phyloP scores from a whole-genome alignment of 35 echinoderm and acorn worm species.

The Lytechinus variegatus region DNA sequence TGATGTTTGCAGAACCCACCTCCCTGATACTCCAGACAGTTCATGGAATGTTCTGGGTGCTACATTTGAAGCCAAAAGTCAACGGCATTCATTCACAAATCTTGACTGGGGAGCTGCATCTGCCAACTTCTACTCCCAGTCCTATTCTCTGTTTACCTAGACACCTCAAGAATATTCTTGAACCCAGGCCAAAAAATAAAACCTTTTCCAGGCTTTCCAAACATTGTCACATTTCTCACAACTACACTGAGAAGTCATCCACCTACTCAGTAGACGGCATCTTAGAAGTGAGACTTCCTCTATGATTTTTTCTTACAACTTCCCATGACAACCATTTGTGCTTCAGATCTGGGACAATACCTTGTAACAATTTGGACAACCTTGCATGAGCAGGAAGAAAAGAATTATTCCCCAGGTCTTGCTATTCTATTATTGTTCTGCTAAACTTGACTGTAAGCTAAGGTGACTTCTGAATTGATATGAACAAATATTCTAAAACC shows the following conservation, averaged over 20 bases:
- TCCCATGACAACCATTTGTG: neutral
- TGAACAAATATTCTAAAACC: neutral
- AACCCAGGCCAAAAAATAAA: neutral
- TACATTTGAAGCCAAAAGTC: neutral
- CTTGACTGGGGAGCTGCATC: neutral
- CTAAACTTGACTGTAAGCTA: neutral
- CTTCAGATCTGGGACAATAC: neutral
- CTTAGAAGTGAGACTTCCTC: neutral
- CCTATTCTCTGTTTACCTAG: neutral
- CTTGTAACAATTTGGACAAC: neutral
- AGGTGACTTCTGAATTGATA: neutral
- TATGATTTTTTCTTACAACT: neutral
- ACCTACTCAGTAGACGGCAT: neutral
- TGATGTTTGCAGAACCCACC: neutral
- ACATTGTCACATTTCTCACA: conserved; percentile 12
- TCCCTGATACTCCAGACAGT: neutral
- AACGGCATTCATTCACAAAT: neutral
- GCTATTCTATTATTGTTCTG: neutral
- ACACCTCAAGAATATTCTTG: neutral
- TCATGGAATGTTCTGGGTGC: neutral
- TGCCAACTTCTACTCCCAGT: neutral
- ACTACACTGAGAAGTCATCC: neutral
- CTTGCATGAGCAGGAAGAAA: neutral
- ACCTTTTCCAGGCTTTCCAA: neutral
- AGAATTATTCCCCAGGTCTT: neutral